Evolutionary conservation across 2,888 invertebrate genomes (phyloP).

Genomic region (Cerceris rybyensis): DNA sequence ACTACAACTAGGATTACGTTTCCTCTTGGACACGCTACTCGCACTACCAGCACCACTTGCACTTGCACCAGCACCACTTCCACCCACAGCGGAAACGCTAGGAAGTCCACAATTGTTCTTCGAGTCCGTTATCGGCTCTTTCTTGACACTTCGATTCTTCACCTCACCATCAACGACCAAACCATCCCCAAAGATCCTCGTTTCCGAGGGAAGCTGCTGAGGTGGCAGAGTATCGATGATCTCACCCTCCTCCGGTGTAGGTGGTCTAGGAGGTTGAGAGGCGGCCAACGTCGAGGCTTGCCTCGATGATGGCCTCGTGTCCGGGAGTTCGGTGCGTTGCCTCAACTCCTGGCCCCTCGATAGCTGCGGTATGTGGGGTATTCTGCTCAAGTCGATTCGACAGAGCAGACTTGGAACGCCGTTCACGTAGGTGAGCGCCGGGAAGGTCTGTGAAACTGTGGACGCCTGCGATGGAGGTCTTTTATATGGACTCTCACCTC

Average conservation of each 20-base stretch:
- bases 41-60: constrained; percentile 55
- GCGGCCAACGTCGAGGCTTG: constrained; percentile 52
- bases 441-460: constrained; percentile 57
- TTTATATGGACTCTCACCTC: constrained; percentile 81
- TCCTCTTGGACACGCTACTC: constrained; percentile 71
- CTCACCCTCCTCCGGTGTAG: constrained; percentile 80
- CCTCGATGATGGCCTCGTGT: constrained; percentile 82
- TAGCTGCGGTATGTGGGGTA: constrained; percentile 77
- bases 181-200: constrained; percentile 63
- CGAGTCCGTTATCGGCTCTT: constrained; percentile 58
- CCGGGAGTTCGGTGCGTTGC: constrained; percentile 82
- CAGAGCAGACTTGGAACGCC: constrained; percentile 79
- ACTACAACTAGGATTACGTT: constrained; percentile 75
- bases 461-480: constrained; percentile 74
- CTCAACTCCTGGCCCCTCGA: constrained; percentile 82
- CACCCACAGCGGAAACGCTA: constrained; percentile 33
- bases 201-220: constrained; percentile 63
- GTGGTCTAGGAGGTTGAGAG: constrained; percentile 74
- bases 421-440: constrained; percentile 72
- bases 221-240: constrained; percentile 74
- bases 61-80: constrained; percentile 48
- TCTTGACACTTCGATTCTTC: constrained; percentile 57
- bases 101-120: constrained; percentile 51
- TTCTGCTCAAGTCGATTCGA: constrained; percentile 81
- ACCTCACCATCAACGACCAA: constrained; percentile 38